phyloP scores from a whole-genome alignment of 2,888 invertebrate species.

The Fragum fragum region DNA sequence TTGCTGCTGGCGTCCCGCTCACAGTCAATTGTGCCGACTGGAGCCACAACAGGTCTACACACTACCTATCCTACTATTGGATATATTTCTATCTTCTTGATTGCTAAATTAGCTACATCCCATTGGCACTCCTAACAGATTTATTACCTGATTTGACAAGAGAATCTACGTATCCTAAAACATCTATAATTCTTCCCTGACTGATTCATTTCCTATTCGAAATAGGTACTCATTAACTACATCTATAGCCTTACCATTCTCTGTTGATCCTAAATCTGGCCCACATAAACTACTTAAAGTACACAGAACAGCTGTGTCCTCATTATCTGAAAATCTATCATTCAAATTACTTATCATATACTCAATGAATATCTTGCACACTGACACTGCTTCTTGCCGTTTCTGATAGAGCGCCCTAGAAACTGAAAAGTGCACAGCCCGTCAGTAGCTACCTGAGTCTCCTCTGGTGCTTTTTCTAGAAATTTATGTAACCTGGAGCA shows the following conservation, averaged over 20 bases:
- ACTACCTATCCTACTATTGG: conserved; percentile 19
- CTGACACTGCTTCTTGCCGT: conserved; percentile 44
- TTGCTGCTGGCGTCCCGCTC: conserved; percentile 31
- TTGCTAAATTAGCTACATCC: conserved; percentile 27
- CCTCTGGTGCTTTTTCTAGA: not conserved
- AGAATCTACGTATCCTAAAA: conserved; percentile 14
- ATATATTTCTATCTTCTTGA: conserved; percentile 27
- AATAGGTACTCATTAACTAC: conserved; percentile 14
- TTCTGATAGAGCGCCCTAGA: conserved; percentile 43
- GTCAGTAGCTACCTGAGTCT: not conserved
- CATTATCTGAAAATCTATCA: conserved; percentile 47
- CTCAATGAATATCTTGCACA: not conserved
- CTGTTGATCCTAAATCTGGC: not conserved
- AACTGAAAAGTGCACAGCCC: conserved; percentile 39
- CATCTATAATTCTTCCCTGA: conserved; percentile 11
- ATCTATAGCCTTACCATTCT: conserved; percentile 17
- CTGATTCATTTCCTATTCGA: conserved; percentile 20
- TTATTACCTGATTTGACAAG: conserved; percentile 5
- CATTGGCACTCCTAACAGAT: not conserved
- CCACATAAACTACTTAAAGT: conserved; percentile 15
- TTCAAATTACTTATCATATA: conserved; percentile 9
- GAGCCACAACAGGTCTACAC: conserved; percentile 26
- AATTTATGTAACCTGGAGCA: not conserved
- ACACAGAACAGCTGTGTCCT: conserved; percentile 17
- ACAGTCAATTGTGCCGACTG: conserved; percentile 34